A percentile compares a stretch with the other conserved stretches of the same genome.
Conservation (phyloP, 2,113 vertebrate genomes). For the Epinephelus lanceolatus region DNA sequence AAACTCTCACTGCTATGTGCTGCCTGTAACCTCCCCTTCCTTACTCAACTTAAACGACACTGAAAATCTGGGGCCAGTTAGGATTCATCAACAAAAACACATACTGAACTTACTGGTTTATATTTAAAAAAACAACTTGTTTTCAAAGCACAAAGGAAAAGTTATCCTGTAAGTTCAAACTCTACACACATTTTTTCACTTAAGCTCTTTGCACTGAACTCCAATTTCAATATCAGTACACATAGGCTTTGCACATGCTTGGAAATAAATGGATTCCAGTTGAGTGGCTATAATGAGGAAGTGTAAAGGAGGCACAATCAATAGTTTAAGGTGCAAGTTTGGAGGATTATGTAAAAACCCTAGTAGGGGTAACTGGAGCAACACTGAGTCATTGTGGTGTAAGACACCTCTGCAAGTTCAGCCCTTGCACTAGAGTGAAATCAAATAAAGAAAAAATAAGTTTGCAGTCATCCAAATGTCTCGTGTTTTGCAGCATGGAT, state of each 20-base stretch:
- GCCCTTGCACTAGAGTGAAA: neutral
- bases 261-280: conserved; percentile 18
- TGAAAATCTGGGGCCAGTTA: neutral
- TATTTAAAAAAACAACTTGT: neutral
- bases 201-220: neutral
- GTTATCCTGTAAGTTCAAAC: neutral
- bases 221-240: conserved; percentile 1
- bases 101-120: neutral
- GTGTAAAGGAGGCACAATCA: neutral
- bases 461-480: neutral
- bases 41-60: neutral
- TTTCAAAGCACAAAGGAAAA: neutral
- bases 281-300: conserved; percentile 15
- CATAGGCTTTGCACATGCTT: conserved; percentile 13
- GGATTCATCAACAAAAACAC: neutral
- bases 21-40: neutral
- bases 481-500: neutral
- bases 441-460: neutral
- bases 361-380: neutral
- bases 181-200: conserved; percentile 41
- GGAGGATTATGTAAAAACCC: neutral
- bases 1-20: neutral
- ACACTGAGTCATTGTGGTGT: neutral
- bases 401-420: neutral
- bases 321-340: neutral